Conservation (phyloP, 2,888 invertebrate genomes). For the Macaria liturata region DNA sequence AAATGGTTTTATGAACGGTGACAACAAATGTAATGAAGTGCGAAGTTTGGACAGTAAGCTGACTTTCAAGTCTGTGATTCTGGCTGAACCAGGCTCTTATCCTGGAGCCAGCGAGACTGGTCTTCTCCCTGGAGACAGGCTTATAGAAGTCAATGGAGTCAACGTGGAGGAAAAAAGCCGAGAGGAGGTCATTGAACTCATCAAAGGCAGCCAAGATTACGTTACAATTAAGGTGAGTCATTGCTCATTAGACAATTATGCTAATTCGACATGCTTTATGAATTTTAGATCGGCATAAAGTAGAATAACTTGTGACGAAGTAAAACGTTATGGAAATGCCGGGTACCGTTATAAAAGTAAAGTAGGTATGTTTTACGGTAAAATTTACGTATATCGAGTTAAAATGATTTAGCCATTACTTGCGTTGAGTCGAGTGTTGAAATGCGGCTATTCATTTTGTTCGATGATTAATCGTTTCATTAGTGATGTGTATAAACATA, state of each 20-base stretch:
- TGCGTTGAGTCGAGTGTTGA: slow-evolving; percentile 19
- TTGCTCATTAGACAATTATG: slow-evolving; percentile 17
- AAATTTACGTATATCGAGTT: slow-evolving; percentile 3
- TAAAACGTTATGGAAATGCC: slow-evolving; percentile 9
- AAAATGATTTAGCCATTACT: slow-evolving; percentile 5
- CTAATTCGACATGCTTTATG: slow-evolving; percentile 13
- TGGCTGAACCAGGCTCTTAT: slow-evolving; percentile 94
- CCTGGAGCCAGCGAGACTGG: slow-evolving; percentile 91
- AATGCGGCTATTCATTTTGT: slow-evolving; percentile 13
- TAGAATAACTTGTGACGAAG: slow-evolving; percentile 2
- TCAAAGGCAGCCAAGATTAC: slow-evolving; percentile 91
- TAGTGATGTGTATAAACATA: no score
- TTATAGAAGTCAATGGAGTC: slow-evolving; percentile 94
- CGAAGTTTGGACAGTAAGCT: slow-evolving; percentile 68
- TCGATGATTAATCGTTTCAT: slow-evolving; percentile 22
- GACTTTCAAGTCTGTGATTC: slow-evolving; percentile 89
- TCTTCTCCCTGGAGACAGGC: slow-evolving; percentile 95
- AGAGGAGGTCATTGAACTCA: slow-evolving; percentile 96
- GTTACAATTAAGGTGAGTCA: slow-evolving; percentile 92
- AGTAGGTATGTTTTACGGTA: slow-evolving; percentile 1
- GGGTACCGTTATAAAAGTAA: slow-evolving; percentile 13
- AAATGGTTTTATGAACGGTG: slow-evolving; percentile 62
- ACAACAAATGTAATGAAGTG: slow-evolving; percentile 65
- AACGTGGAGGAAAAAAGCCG: slow-evolving; percentile 93
- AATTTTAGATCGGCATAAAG: slow-evolving; percentile 14